Percentiles rank a stretch among this genome's conserved stretches.
phyloP scores from a whole-genome alignment of 1,140 invertebrate species.

The Diuraphis noxia region DNA sequence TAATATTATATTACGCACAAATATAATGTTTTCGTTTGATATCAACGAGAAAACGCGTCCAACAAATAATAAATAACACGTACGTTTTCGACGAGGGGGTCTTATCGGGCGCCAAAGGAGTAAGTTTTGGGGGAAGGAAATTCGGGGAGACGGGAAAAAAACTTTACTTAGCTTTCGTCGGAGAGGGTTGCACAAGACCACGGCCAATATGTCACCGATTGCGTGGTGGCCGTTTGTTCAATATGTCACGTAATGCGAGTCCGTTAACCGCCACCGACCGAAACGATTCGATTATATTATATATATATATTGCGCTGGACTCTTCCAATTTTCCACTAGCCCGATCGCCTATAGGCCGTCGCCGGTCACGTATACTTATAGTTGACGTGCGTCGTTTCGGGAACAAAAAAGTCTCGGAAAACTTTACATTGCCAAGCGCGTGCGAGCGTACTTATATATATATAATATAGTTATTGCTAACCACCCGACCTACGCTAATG shows the following conservation, averaged over 20 bases:
- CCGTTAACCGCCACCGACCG: neutral
- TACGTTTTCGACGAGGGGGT: neutral
- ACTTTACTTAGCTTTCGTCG: neutral
- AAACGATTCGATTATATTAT: neutral
- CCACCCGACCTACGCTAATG: neutral
- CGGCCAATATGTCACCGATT: neutral
- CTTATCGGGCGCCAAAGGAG: neutral
- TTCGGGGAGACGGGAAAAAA: neutral
- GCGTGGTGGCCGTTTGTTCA: neutral
- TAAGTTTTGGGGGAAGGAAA: neutral
- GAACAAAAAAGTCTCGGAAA: neutral
- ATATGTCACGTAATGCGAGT: neutral
- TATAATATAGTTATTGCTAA: neutral
- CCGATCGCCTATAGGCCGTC: neutral
- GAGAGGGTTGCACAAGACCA: neutral
- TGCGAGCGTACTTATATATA: neutral
- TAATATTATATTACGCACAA: no score
- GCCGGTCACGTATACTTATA: neutral
- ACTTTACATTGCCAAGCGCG: neutral
- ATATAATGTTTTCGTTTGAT: neutral
- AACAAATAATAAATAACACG: neutral
- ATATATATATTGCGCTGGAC: neutral
- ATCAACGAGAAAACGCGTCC: neutral
- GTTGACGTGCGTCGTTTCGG: neutral
- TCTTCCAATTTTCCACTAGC: neutral